These are phyloP conservation scores for Aurelia coerulea DNA, from an alignment of 30 jellyfish, hydroid and myxozoan genomes.

Conservation along the genomic window DNA sequence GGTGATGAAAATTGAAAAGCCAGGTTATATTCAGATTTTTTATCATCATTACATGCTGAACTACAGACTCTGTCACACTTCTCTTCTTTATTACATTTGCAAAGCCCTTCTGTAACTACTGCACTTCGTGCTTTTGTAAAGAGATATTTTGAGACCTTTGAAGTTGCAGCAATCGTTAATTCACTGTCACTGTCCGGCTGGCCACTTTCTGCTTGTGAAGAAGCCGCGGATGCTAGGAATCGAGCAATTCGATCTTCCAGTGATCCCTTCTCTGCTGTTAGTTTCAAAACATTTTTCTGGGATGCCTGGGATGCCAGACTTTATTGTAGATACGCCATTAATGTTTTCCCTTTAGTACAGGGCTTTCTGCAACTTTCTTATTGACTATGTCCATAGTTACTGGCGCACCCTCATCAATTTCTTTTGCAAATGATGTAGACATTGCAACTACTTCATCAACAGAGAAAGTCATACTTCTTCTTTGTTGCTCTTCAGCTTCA, in stretches of 20 bases:
- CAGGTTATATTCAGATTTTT: background rate
- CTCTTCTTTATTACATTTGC: background rate
- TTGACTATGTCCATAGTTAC: conserved; percentile 8
- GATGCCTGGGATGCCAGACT: background rate
- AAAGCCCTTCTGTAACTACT: conserved; percentile 32
- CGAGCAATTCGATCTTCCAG: conserved; percentile 20
- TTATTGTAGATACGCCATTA: conserved; percentile 16
- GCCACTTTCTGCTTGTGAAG: background rate
- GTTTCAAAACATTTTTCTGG: background rate
- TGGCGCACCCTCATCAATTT: conserved; percentile 2
- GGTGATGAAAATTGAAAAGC: too few species aligned
- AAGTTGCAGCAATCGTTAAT: background rate
- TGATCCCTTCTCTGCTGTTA: conserved; percentile 26
- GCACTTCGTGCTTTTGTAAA: conserved; percentile 10
- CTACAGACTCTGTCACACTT: conserved; percentile 3
- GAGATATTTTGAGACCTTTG: conserved; percentile 11
- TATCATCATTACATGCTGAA: conserved; percentile 32
- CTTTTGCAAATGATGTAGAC: background rate
- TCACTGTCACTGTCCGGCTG: conserved; percentile 31
- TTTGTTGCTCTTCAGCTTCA: too few species aligned
- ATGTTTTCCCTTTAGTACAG: background rate
- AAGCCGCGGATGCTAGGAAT: background rate
- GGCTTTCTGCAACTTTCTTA: conserved; percentile 13
- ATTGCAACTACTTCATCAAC: conserved; percentile 7
- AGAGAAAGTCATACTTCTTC: conserved; percentile 1